A percentile compares a stretch with the other conserved stretches of the same genome.
Conservation (phyloP, 1,140 invertebrate species). For the Zaprionus vittiger region DNA sequence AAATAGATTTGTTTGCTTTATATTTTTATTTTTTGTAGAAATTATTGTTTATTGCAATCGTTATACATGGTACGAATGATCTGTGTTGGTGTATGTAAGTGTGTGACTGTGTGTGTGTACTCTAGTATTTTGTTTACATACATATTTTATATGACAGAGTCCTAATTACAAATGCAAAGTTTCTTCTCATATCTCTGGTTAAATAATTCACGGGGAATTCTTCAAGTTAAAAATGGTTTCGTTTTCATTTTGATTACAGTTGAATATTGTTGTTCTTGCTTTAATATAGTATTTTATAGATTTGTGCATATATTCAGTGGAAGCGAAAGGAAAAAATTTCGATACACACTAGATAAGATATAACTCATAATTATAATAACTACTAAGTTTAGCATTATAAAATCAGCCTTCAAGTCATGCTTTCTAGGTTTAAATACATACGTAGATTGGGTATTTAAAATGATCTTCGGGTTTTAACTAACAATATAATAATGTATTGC, state of each 20-base stretch:
- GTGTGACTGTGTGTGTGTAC: conserved; percentile 3
- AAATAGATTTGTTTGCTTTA: conserved; percentile 5
- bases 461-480: neutral
- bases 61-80: conserved; percentile 39
- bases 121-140: conserved; percentile 24
- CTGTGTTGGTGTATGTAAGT: neutral
- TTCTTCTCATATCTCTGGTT: neutral
- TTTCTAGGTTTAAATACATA: conserved; percentile 36
- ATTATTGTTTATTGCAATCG: conserved; percentile 42
- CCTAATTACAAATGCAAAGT: conserved; percentile 42
- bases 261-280: conserved; percentile 6
- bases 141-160: conserved; percentile 31
- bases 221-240: neutral
- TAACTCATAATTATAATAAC: conserved; percentile 41
- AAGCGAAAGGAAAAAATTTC: conserved; percentile 32
- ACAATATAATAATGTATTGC: conserved; percentile 22
- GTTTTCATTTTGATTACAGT: conserved; percentile 34
- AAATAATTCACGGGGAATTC: conserved; percentile 4
- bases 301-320: conserved; percentile 30
- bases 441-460: conserved; percentile 36
- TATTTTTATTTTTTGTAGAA: conserved; percentile 17
- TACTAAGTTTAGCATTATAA: conserved; percentile 55
- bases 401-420: conserved; percentile 67
- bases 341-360: conserved; percentile 38
- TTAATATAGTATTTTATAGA: conserved; percentile 9